Percentiles rank a stretch among this genome's conserved stretches.
These are phyloP conservation scores for Agapetus fuscipes DNA, from an alignment of 2,888 invertebrate genomes.

Conservation along the genomic window DNA sequence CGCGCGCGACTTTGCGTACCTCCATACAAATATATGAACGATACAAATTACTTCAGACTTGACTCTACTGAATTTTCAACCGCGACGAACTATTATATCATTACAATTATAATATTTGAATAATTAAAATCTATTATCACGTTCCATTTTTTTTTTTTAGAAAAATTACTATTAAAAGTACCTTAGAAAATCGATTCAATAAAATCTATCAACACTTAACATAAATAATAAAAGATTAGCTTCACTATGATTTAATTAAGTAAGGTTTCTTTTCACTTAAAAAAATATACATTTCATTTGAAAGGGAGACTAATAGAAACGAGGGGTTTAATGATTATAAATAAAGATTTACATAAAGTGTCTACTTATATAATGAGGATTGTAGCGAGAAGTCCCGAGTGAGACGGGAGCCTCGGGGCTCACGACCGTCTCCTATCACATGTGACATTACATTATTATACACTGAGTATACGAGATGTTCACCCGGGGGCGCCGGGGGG, in stretches of 20 bases:
- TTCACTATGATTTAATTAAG: slow-evolving; percentile 16
- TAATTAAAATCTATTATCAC: slow-evolving; percentile 46
- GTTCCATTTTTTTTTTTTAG: slow-evolving; percentile 39
- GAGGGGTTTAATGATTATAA: slow-evolving; percentile 15
- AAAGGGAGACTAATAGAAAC: slow-evolving; percentile 16
- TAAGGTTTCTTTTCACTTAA: slow-evolving; percentile 19
- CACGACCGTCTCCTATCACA: slow-evolving; percentile 18
- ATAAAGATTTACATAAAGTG: slow-evolving; percentile 18
- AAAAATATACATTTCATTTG: slow-evolving; percentile 21
- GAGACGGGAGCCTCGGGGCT: slow-evolving; percentile 22
- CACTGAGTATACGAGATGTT: neutral
- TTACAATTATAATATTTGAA: slow-evolving; percentile 22
- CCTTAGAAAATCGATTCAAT: slow-evolving; percentile 33
- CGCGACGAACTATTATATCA: slow-evolving; percentile 21
- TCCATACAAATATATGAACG: slow-evolving; percentile 10
- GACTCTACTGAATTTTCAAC: slow-evolving; percentile 20
- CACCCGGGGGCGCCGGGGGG: no score
- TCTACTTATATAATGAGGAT: slow-evolving; percentile 21
- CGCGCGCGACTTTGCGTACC: slow-evolving; percentile 7
- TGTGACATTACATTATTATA: neutral
- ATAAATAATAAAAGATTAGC: slow-evolving; percentile 27
- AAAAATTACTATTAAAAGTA: slow-evolving; percentile 34
- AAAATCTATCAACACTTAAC: slow-evolving; percentile 45
- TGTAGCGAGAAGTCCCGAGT: slow-evolving; percentile 18
- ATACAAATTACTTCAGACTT: slow-evolving; percentile 19